Base-by-base conservation (phyloP, 1,140 invertebrate species). In the Drosophila kurseongensis region DNA sequence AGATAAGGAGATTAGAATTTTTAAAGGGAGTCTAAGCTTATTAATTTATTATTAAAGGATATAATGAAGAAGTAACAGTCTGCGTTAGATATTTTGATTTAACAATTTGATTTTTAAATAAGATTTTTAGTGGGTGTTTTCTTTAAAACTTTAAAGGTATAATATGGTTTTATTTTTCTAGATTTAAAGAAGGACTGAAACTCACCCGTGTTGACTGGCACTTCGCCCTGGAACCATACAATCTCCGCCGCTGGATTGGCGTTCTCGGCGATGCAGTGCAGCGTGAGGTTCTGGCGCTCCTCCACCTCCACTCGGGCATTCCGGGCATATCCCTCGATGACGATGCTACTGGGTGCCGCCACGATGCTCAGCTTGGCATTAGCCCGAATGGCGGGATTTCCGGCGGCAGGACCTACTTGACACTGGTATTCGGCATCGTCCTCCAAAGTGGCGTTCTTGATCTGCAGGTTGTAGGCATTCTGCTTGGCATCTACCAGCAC, bases 371-470 rank as follows among this genome's bases (percentile, higher is more conserved):
- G 94, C 63, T 95, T 94, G 10, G 97, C 97, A 91, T 97, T 97
- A 55, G 97, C 96, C 59, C 97, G 93, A 66, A 98, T 98, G 35
- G 96, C 94, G 79, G 96, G 96, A 91, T 96, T 95, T 74, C 94
- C 93, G 61, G 94, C 93, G 0, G 95, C 93, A 1, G 97, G 97
- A 47, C 97, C 97, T 56, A 98, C 97, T 93, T 98, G 97, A 93
- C 97, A 98, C 94, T 98, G 97, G 93, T 96, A 98, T 92, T 97
- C 96, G 0, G 96, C 97, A 92, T 98, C 97, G 90, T 98, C 98
- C 79, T 96, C 96, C 41, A 98, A 92, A 13, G 95, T 95, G 12
- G 96, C 97, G 91, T 98, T 97, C 54, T 94, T 95, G 82, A 98
- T 97, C 74, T 95, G 94, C 59, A 98, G 94, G 93, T 98, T 97